Conservation (phyloP, 35 echinoderm and acorn worm species). For the Amphiura filiformis region DNA sequence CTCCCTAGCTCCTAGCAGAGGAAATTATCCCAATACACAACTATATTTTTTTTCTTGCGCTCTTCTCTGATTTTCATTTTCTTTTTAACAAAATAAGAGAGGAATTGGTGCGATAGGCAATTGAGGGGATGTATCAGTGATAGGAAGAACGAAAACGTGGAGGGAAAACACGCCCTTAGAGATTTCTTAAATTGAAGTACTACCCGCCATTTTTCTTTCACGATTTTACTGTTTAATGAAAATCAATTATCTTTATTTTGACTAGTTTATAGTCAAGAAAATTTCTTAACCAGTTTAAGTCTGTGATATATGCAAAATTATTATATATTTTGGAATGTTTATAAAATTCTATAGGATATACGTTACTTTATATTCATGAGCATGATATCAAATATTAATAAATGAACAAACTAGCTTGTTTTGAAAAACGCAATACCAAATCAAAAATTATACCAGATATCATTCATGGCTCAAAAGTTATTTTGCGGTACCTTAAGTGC, state of each 20-base stretch:
- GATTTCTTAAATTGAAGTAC: background rate
- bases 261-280: no score
- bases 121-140: background rate
- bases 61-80: background rate
- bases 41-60: background rate
- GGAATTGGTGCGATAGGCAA: background rate
- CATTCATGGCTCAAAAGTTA: no score
- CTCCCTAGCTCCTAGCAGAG: background rate
- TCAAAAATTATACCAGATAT: no score
- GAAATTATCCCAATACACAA: constrained; percentile 9
- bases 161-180: background rate
- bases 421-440: no score
- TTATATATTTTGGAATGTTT: no score
- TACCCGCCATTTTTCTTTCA: background rate
- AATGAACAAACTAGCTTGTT: no score
- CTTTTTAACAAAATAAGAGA: background rate
- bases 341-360: no score
- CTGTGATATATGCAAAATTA: no score
- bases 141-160: background rate
- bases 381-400: no score
- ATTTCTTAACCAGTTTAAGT: no score
- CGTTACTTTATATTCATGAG: no score
- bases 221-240: background rate
- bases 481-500: no score
- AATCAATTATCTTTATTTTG: background rate